These are phyloP conservation scores for Morinoia aosen DNA, from an alignment of 2,888 invertebrate species.

Conservation along the genomic window DNA sequence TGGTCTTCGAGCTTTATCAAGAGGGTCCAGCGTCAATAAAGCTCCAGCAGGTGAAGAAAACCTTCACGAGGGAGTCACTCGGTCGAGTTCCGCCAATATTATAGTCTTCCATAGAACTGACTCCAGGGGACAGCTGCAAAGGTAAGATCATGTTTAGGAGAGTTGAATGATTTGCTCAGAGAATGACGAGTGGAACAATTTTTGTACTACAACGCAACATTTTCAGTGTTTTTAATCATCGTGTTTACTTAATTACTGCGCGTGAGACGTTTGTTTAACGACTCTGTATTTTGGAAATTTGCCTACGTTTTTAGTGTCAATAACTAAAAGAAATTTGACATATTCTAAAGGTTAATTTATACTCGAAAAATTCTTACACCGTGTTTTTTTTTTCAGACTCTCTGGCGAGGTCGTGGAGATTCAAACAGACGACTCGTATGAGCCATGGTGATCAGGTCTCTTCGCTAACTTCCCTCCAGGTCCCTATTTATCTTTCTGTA, in stretches of 20 bases:
- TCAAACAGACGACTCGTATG: constrained; percentile 65
- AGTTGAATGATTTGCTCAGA: background rate
- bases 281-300: background rate
- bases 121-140: constrained; percentile 66
- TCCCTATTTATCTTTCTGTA: constrained; percentile 1
- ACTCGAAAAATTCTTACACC: background rate
- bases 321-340: background rate
- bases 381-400: constrained; percentile 56
- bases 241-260: background rate
- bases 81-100: constrained; percentile 66
- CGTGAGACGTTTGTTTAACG: background rate
- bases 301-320: background rate
- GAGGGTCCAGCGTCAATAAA: constrained; percentile 60
- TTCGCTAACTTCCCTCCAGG: background rate
- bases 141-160: constrained; percentile 53
- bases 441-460: constrained; percentile 55
- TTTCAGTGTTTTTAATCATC: background rate
- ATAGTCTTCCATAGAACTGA: constrained; percentile 68
- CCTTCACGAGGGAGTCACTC: constrained; percentile 59
- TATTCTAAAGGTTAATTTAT: background rate
- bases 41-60: constrained; percentile 59
- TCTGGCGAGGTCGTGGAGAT: constrained; percentile 66
- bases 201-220: background rate
- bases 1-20: constrained; percentile 60
- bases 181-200: background rate